Percentiles rank a stretch among this genome's conserved stretches.
phyloP scores from a whole-genome alignment of 2,113 vertebrate species.

The Asarcornis scutulata region DNA sequence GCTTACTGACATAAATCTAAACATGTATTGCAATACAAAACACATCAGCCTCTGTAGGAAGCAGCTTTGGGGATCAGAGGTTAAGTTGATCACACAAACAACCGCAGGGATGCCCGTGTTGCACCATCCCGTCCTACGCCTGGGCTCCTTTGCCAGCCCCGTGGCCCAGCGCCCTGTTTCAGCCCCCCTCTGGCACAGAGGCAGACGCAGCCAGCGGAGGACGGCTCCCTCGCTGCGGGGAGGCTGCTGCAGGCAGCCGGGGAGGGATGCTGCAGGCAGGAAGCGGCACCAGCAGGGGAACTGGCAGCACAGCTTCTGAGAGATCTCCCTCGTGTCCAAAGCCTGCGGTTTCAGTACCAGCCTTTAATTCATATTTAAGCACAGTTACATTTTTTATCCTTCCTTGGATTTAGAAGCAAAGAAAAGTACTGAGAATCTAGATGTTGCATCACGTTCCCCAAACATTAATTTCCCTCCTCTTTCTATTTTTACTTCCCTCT shows the following conservation, averaged over 20 bases:
- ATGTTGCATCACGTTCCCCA: neutral
- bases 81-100: no score
- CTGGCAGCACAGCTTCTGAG: neutral
- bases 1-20: neutral
- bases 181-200: neutral
- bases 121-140: neutral
- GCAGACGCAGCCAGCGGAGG: no score
- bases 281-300: neutral
- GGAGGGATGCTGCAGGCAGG: neutral
- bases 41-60: no score
- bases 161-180: no score
- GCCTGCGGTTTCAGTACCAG: neutral
- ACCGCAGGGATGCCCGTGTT: neutral
- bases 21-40: neutral
- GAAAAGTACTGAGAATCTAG: neutral
- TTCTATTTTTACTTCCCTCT: neutral
- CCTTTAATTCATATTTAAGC: neutral
- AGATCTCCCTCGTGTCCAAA: neutral
- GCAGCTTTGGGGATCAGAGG: neutral
- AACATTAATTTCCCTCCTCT: neutral
- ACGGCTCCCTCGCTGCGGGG: no score
- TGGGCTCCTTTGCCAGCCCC: neutral
- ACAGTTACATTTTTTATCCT: neutral
- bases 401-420: neutral
- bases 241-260: no score